Evolutionary conservation across 2,888 invertebrate genomes (phyloP).

Genomic region (Cyrtodaria siliqua): DNA sequence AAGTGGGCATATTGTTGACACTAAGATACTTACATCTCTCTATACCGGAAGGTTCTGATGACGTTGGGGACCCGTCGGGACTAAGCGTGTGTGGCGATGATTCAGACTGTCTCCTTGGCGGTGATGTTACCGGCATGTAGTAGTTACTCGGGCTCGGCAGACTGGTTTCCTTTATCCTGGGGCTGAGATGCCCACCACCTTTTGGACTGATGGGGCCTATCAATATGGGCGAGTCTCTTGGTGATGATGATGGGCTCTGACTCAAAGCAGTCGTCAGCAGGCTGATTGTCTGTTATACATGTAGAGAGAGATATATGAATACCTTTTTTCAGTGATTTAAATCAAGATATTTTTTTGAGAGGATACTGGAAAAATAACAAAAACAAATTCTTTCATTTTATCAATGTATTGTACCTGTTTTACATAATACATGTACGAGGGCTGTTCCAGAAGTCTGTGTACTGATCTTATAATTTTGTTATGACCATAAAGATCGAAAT

Average conservation of each 20-base stretch:
- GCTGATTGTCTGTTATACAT: conserved; percentile 56
- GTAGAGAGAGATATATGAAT: too few species aligned
- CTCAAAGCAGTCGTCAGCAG: conserved; percentile 47
- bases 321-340: too few species aligned
- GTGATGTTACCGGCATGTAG: conserved; percentile 39
- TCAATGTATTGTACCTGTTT: too few species aligned
- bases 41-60: conserved; percentile 37
- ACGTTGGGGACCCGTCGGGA: conserved; percentile 4
- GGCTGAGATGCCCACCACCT: background rate
- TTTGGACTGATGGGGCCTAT: conserved; percentile 31
- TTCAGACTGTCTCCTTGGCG: too few species aligned
- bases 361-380: too few species aligned
- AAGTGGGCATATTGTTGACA: too few species aligned
- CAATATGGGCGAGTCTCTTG: background rate
- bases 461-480: too few species aligned
- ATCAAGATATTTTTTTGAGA: too few species aligned
- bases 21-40: conserved; percentile 58
- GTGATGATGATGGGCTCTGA: conserved; percentile 27
- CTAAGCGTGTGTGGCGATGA: conserved; percentile 17
- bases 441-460: too few species aligned
- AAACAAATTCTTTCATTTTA: too few species aligned
- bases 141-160: background rate
- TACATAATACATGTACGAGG: too few species aligned
- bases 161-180: background rate
- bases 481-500: too few species aligned